phyloP scores from a whole-genome alignment of 92 coral and sea anemone genomes.

The Isaurus tuberculatus region DNA sequence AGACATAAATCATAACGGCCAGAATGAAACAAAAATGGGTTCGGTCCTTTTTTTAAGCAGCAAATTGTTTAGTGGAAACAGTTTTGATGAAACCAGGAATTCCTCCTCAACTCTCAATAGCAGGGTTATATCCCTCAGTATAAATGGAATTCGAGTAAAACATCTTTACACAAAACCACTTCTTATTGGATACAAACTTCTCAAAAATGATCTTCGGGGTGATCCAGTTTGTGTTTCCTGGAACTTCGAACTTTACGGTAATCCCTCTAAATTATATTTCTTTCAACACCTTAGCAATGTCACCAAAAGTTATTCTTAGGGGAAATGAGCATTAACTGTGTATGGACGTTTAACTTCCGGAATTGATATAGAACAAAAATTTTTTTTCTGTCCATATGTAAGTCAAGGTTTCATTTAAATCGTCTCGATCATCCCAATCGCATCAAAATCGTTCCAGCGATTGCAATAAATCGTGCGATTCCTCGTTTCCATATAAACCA shows the following conservation, averaged over 20 bases:
- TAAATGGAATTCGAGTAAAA: slow-evolving; percentile 22
- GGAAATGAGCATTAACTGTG: too few species aligned
- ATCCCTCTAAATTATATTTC: too few species aligned
- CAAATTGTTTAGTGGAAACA: slow-evolving; percentile 13
- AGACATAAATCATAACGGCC: background rate
- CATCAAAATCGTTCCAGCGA: too few species aligned
- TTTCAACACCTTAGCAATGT: too few species aligned
- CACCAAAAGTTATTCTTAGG: too few species aligned
- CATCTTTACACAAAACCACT: slow-evolving; percentile 13
- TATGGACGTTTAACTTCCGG: too few species aligned
- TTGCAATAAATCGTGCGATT: too few species aligned
- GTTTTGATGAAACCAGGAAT: background rate
- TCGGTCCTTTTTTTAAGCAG: slow-evolving; percentile 16
- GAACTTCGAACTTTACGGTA: slow-evolving; percentile 50
- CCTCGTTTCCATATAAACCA: too few species aligned
- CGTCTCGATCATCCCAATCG: too few species aligned
- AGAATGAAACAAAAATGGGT: slow-evolving; percentile 11
- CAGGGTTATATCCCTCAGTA: slow-evolving; percentile 30
- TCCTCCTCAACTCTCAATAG: slow-evolving; percentile 16
- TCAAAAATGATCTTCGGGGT: background rate
- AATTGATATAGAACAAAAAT: too few species aligned
- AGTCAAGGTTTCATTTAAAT: too few species aligned
- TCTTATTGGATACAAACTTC: background rate
- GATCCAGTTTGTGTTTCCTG: slow-evolving; percentile 53
- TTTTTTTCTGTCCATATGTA: too few species aligned